Conservation (phyloP, 2,888 invertebrate genomes). For the Metalampra italica region DNA sequence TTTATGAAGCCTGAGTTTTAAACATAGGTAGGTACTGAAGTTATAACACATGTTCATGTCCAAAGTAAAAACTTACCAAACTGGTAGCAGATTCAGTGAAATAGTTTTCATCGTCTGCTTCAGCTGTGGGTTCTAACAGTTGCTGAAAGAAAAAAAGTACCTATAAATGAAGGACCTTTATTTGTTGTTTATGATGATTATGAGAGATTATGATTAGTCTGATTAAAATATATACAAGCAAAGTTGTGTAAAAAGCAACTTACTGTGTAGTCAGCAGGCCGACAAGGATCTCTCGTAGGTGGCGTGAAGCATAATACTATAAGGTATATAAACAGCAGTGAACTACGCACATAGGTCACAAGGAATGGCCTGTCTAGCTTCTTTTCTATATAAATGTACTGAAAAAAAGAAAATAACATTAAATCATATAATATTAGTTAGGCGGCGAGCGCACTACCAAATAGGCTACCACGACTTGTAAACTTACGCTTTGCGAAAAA, state of each 20-base stretch:
- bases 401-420: slow-evolving; percentile 49
- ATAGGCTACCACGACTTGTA: too few relatives aligned
- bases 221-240: too few relatives aligned
- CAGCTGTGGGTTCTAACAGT: slow-evolving; percentile 84
- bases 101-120: slow-evolving; percentile 88
- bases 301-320: slow-evolving; percentile 92
- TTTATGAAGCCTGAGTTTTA: too few relatives aligned
- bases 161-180: too few relatives aligned
- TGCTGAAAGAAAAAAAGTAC: slow-evolving; percentile 41
- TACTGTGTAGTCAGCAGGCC: slow-evolving; percentile 86
- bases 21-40: background rate
- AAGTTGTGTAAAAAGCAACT: slow-evolving; percentile 31
- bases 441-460: too few relatives aligned
- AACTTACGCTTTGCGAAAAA: too few relatives aligned
- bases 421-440: background rate
- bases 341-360: slow-evolving; percentile 96
- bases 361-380: slow-evolving; percentile 96
- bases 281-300: slow-evolving; percentile 92
- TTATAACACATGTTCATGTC: background rate
- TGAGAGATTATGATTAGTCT: too few relatives aligned
- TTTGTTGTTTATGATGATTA: too few relatives aligned
- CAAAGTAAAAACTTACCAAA: slow-evolving; percentile 67
- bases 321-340: slow-evolving; percentile 94
- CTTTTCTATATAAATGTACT: slow-evolving; percentile 92
- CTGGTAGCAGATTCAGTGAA: slow-evolving; percentile 83